Percentiles rank a stretch among this genome's conserved stretches.
phyloP scores from a whole-genome alignment of 1,140 invertebrate genomes.

The Ceratitis capitata region DNA sequence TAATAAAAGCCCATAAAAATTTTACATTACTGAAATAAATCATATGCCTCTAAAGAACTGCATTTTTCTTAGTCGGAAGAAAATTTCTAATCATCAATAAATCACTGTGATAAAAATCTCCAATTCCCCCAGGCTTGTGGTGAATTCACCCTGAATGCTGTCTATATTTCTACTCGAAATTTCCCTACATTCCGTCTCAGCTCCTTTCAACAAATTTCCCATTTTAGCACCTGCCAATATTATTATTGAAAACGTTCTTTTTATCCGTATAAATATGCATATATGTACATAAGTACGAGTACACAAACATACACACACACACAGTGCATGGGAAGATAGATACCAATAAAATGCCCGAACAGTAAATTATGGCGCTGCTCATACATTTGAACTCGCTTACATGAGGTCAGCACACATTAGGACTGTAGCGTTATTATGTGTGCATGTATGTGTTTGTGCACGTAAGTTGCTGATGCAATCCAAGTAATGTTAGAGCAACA shows the following conservation, averaged over 20 bases:
- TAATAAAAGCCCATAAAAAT: too few species aligned
- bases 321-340: too few species aligned
- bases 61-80: too few species aligned
- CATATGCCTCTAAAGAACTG: too few species aligned
- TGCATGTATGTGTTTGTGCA: too few species aligned
- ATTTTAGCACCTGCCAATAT: conserved; percentile 8
- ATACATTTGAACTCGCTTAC: conserved; percentile 1
- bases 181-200: background rate
- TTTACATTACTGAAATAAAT: too few species aligned
- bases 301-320: background rate
- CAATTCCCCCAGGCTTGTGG: too few species aligned
- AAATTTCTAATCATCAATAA: too few species aligned
- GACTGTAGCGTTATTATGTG: background rate
- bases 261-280: background rate
- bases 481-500: background rate
- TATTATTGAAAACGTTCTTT: background rate
- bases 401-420: background rate
- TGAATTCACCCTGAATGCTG: too few species aligned
- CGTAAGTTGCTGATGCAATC: background rate
- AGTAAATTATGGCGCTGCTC: background rate
- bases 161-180: background rate
- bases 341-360: background rate
- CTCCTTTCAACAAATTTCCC: background rate
- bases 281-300: background rate
- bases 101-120: too few species aligned